Evolutionary conservation across 1,140 invertebrate species (phyloP), one percentile per base, ranked within the genome.

Genomic region (Anoplolepis gracilipes): DNA sequence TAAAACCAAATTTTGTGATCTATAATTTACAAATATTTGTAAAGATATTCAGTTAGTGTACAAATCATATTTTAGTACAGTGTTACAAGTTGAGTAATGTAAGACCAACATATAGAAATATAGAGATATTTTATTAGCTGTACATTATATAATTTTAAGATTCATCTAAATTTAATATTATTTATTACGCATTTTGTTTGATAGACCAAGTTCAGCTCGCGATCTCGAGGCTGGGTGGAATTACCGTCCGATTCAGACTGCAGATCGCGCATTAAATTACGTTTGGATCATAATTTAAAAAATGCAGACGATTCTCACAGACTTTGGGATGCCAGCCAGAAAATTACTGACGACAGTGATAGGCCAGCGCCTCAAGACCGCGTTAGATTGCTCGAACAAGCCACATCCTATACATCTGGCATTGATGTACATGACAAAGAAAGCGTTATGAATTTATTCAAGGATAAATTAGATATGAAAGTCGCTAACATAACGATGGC

Each of bases 181-280:
- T 77, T 69, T n/a, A n/a, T 36, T 16, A 70, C 55, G 49, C 46
- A 86, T 90, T 93, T 46, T 94, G 72, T 92, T 93, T 93, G 93
- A 19, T 94, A 97, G 97, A 96, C 94, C 72, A 97, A 97, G 92
- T 97, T 97, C 93, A 96, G 95, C 86, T 96, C 97, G 33, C 95
- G 97, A 81, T 96, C 96, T 67, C 95, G 97, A 91, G 97, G 96
- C 13, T 97, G 97, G 97, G 94, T 96, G 42, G 96, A 97, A 89
- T 95, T 96, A 70, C 94, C 95, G 1, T 94, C 96, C 55, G 96
- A 96, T 88, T 95, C 94, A 19, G 95, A 95, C 53, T 95, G 94
- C 76, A 94, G 94, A 73, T 95, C 96, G 7, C 93, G 95, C 33
- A 93, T 96, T 19, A 96, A 96, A 70, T 72, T 97, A 19, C 95